Conservation (phyloP, 2,797 vertebrate species). For the Crenichthys baileyi region DNA sequence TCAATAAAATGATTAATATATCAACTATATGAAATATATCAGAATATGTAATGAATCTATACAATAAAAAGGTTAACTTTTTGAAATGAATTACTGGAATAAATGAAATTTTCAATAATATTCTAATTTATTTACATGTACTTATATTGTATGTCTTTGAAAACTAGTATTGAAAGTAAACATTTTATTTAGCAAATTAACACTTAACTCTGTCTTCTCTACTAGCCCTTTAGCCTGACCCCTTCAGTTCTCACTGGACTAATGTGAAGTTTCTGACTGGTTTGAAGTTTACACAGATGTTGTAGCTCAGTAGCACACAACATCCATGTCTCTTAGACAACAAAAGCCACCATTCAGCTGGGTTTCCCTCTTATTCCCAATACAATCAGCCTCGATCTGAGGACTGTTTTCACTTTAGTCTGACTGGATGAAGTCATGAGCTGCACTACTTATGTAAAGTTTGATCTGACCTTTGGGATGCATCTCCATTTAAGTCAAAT, state of each 20-base stretch:
- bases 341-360: slow-evolving; percentile 62
- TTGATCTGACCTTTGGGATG: slow-evolving; percentile 31
- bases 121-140: neutral
- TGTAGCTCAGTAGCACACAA: slow-evolving; percentile 45
- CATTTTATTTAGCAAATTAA: too few relatives aligned
- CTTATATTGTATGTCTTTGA: neutral
- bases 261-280: slow-evolving; percentile 1
- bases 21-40: neutral
- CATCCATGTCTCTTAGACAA: slow-evolving; percentile 58
- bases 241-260: slow-evolving; percentile 15
- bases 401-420: slow-evolving; percentile 11
- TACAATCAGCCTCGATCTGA: slow-evolving; percentile 50
- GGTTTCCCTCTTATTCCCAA: slow-evolving; percentile 36
- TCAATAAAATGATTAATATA: neutral
- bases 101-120: neutral
- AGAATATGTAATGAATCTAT: neutral
- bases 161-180: neutral
- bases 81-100: neutral
- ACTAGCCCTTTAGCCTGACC: slow-evolving; percentile 5
- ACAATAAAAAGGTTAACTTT: neutral
- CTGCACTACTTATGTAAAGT: slow-evolving; percentile 25
- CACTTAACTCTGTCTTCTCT: neutral
- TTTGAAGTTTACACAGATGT: slow-evolving; percentile 42
- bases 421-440: slow-evolving; percentile 45
- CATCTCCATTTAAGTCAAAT: slow-evolving; percentile 26